Percentiles rank a stretch among this genome's conserved stretches.
phyloP scores from a whole-genome alignment of 2,797 vertebrate genomes.

The Margarornis squamiger region DNA sequence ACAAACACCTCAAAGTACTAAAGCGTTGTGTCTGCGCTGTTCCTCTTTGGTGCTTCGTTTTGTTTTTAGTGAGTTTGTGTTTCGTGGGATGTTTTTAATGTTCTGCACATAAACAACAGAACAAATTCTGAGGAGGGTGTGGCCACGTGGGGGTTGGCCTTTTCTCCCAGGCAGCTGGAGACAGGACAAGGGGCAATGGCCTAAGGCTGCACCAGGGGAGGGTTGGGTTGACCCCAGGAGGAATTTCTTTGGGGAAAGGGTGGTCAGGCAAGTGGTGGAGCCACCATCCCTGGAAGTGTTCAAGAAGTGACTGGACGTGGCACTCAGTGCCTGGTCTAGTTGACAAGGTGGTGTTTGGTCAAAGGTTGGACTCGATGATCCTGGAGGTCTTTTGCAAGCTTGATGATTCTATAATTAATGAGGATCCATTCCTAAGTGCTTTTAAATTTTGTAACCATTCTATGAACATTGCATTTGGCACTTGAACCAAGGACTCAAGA shows the following conservation, averaged over 20 bases:
- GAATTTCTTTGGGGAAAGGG: background rate
- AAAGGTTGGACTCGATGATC: background rate
- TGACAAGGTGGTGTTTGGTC: background rate
- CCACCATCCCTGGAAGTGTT: background rate
- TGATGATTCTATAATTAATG: background rate
- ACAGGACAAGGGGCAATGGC: background rate
- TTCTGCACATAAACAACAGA: background rate
- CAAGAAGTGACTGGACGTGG: background rate
- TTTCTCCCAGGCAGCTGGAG: background rate
- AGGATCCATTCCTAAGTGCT: background rate
- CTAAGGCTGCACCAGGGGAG: background rate
- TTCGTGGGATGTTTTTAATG: constrained; percentile 13
- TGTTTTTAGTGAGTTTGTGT: background rate
- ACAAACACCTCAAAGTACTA: background rate
- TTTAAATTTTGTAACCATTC: background rate
- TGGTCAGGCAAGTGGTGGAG: background rate
- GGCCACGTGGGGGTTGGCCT: background rate
- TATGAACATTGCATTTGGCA: background rate
- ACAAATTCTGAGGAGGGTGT: background rate
- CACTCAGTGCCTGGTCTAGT: background rate
- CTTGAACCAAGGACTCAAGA: background rate
- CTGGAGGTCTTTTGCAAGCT: background rate
- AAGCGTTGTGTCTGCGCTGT: background rate
- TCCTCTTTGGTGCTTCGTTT: background rate
- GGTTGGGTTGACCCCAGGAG: background rate